Conservation (phyloP, 1,140 invertebrate species). For the Drosophila repleta region DNA sequence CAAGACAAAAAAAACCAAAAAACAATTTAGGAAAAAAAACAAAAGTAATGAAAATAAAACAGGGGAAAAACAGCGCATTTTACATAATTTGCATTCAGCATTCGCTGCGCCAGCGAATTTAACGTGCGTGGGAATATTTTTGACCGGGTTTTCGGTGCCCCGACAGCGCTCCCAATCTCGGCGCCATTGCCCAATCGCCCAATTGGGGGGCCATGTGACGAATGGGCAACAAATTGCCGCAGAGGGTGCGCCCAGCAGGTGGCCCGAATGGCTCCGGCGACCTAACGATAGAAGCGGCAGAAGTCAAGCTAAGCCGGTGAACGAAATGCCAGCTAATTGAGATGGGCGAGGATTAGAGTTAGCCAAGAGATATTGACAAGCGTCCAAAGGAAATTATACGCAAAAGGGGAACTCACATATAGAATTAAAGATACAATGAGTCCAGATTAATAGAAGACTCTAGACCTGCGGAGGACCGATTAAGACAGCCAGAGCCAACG, state of each 20-base stretch:
- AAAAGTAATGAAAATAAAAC: constrained; percentile 11
- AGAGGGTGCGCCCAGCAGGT: constrained; percentile 36
- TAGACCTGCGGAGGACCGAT: no score
- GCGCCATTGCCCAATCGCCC: constrained; percentile 51
- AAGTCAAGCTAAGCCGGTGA: constrained; percentile 40
- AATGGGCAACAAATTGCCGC: constrained; percentile 30
- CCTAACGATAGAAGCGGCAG: constrained; percentile 25
- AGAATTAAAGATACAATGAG: no score
- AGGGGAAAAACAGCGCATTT: constrained; percentile 63
- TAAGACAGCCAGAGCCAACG: no score
- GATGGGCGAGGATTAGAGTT: constrained; percentile 4
- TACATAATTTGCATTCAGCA: constrained; percentile 67
- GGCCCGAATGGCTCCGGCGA: constrained; percentile 9
- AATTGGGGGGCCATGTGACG: constrained; percentile 15
- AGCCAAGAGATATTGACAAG: constrained; percentile 4
- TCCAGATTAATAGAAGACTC: no score
- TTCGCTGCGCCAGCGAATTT: constrained; percentile 51
- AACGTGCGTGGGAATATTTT: constrained; percentile 73
- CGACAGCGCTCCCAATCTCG: constrained; percentile 43
- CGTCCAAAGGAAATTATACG: no score
- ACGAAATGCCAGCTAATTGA: constrained; percentile 27
- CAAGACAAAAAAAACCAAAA: constrained; percentile 26
- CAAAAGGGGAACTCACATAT: no score
- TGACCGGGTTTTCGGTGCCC: constrained; percentile 27
- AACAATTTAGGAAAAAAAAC: neutral